Percentiles rank a stretch among this genome's conserved stretches.
Evolutionary conservation across 2,113 vertebrate species (phyloP).

Genomic region (Meriones unguiculatus): DNA sequence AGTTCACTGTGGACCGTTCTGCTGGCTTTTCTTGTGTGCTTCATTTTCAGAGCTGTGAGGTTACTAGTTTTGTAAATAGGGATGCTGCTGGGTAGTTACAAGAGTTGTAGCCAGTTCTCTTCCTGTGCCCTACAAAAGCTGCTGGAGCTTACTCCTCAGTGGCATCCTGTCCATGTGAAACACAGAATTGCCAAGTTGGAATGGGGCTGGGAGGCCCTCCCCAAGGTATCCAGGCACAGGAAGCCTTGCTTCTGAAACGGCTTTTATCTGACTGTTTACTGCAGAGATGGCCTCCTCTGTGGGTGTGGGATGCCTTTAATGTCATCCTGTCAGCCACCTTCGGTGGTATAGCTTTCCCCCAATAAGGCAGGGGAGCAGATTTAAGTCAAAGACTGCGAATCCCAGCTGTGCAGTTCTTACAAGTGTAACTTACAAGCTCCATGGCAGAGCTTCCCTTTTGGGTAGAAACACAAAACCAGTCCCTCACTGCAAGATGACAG

Average conservation of each 20-base stretch:
- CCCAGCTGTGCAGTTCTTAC: background rate
- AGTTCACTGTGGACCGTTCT: background rate
- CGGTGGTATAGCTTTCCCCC: background rate
- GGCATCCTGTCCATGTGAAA: background rate
- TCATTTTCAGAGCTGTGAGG: background rate
- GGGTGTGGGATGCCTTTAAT: background rate
- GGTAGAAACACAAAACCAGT: constrained; percentile 4
- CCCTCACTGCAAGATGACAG: constrained; percentile 52
- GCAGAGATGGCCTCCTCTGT: background rate
- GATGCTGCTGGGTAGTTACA: background rate
- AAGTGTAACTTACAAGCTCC: constrained; percentile 32
- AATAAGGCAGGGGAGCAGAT: background rate
- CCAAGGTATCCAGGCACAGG: background rate
- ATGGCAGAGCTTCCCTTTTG: constrained; percentile 6
- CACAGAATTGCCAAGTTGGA: background rate
- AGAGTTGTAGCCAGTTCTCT: background rate
- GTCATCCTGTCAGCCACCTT: background rate
- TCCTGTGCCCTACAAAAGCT: background rate
- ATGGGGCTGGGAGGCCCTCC: background rate
- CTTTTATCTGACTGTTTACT: background rate
- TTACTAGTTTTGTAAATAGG: background rate
- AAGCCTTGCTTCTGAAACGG: background rate
- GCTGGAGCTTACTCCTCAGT: background rate
- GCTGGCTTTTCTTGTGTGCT: background rate
- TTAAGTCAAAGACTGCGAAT: background rate